Evolutionary conservation across 2,888 invertebrate genomes (phyloP), one percentile per base, ranked within the genome.

Genomic region (Nymphalis polychloros): DNA sequence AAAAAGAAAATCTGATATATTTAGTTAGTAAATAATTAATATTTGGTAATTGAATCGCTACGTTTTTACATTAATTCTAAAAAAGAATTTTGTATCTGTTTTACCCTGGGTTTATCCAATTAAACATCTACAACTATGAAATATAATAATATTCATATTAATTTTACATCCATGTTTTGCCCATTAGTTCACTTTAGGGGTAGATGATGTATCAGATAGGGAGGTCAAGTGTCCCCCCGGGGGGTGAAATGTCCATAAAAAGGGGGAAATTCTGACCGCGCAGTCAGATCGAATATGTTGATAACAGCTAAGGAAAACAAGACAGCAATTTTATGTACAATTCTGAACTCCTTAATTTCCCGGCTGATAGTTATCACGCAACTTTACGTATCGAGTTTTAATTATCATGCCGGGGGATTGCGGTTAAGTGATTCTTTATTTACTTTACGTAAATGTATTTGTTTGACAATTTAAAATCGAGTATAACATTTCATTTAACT

Each of bases 171-270:
- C 67, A 68, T 81, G 86, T 83, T 84, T 80, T 79, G 79, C 79
- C 85, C 91, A 91, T 92, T 91, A 90, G 88, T 84, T 85, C 83
- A 84, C 83, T 88, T 86, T 84, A 86, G 88, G 91, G 91, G 92
- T 90, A 88, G 90, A 92, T 92, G 92, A 91, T 91, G 91, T 89
- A 81, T 90, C 84, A 90, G 90, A 91, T 90, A 88, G 82, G 80
- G 83, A 86, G 90, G 91, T 92, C 91, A 91, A 92, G 90, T 91
- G 90, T 91, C 89, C 89, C 90, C 90, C 89, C 81, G 75, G 88
- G 88, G 90, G 91, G 90, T 81, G 83, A 85, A 90, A 90, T 90
- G 88, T 90, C 85, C 90, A 91, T 91, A 91, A 91, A 31, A 89
- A 84, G 86, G 89, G 88, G 89, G 88, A 85, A 86, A 89, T 88